Conservation (phyloP, 2,113 vertebrate genomes). For the Carassius gibelio region DNA sequence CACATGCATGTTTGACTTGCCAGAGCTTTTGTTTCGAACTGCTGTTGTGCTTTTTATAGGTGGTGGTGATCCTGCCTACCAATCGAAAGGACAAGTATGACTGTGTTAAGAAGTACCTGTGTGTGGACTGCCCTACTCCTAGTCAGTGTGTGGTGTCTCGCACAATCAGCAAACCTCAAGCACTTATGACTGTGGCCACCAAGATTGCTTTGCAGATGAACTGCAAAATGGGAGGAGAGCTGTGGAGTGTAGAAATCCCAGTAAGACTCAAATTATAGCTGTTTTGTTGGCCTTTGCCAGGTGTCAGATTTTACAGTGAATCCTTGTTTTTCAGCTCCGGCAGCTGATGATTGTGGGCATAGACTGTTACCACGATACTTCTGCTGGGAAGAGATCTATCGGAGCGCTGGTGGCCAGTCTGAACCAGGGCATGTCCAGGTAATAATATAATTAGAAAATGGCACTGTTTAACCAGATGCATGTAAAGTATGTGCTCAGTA, state of each 20-base stretch:
- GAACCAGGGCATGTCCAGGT: constrained; percentile 89
- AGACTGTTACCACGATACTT: constrained; percentile 91
- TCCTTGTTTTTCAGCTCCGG: constrained; percentile 78
- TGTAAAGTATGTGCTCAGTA: background rate
- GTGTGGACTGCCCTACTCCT: constrained; percentile 88
- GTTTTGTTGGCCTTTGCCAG: background rate
- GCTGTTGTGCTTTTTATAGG: constrained; percentile 67
- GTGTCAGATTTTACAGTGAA: background rate
- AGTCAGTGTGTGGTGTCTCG: constrained; percentile 91
- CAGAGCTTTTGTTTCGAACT: background rate
- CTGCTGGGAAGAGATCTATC: constrained; percentile 83
- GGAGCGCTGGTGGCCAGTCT: constrained; percentile 92
- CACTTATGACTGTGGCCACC: constrained; percentile 84
- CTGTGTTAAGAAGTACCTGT: constrained; percentile 90
- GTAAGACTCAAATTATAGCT: constrained; percentile 72
- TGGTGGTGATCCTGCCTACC: constrained; percentile 85
- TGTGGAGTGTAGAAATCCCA: constrained; percentile 93
- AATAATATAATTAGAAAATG: background rate
- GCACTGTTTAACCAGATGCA: background rate
- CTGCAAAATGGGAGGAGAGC: constrained; percentile 96
- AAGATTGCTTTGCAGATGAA: constrained; percentile 94
- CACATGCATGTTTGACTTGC: background rate
- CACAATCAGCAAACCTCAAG: constrained; percentile 83
- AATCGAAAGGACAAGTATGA: constrained; percentile 92
- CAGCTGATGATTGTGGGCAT: constrained; percentile 95